Evolutionary conservation across 1,140 invertebrate species (phyloP), one percentile per base, ranked within the genome.

Genomic region (Danaus melanippus): DNA sequence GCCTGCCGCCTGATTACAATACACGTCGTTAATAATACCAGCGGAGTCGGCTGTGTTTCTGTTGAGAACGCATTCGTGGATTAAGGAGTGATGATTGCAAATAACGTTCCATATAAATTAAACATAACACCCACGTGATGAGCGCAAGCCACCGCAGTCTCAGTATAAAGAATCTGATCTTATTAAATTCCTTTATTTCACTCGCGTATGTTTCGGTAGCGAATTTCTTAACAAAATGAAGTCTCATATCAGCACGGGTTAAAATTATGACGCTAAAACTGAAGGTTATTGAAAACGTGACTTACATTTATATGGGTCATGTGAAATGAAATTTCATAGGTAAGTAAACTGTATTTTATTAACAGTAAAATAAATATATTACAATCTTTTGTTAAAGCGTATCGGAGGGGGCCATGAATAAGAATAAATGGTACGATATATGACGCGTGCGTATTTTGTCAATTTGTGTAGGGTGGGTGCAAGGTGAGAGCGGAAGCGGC

Each of bases 181-280:
- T 59, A 56, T 63, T 52, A 59, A 61, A 52, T 47, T 55, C 45
- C 21, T 45, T 47, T 62, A 66, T 66, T 66, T 60, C 62, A 60
- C 55, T 43, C 58, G 56, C 53, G 62, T 73, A 66, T 71, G 64
- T 70, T 71, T 69, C 65, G 60, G 65, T 67, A 71, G 69, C 69
- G 67, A 77, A 77, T 83, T 84, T 84, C 72, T 72, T 79, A 81
- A 82, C 79, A 84, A 82, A 84, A 86, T 83, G 76, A 81, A 84
- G 71, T 79, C 71, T 84, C 78, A 84, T 83, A 86, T 80, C 71
- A 75, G 78, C 66, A 64, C 60, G 76, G 73, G 78, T 79, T 84
- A 75, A 86, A 86, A 84, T 86, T 86, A 83, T 86, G 83, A 86
- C 84, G 83, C 82, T 84, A 84, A 84, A 86, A 83, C 83, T 83